Evolutionary conservation across 1,140 invertebrate species (phyloP).

Genomic region (Aphis craccivora): DNA sequence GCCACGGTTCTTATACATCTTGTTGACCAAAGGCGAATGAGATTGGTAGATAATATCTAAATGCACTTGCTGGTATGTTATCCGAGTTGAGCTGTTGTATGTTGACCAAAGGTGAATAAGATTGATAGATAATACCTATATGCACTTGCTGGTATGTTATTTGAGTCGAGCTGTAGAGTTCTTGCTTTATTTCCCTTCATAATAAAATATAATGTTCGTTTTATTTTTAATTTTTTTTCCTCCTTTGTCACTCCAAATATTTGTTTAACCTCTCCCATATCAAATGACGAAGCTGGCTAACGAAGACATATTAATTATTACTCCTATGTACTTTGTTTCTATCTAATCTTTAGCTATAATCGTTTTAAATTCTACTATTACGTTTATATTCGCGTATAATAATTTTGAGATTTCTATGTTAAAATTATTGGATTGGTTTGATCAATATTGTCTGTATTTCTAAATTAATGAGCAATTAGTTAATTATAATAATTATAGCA

Average conservation of each 20-base stretch:
- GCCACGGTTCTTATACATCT: neutral
- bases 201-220: neutral
- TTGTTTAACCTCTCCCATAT: neutral
- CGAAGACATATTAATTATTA: neutral
- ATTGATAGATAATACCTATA: neutral
- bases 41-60: neutral
- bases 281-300: neutral
- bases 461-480: neutral
- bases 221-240: neutral
- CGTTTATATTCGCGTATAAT: neutral
- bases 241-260: neutral
- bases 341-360: neutral
- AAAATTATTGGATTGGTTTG: neutral
- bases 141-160: neutral
- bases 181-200: neutral
- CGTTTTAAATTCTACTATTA: neutral
- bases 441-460: too few species aligned
- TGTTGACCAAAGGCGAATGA: too few species aligned
- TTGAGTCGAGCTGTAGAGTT: neutral
- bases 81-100: neutral
- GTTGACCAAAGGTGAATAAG: neutral
- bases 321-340: neutral
- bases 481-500: neutral
- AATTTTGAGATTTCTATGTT: neutral
- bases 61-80: neutral